A percentile compares a stretch with the other conserved stretches of the same genome.
phyloP scores from a whole-genome alignment of 2,113 vertebrate genomes.

The Protomyctophum bolini region DNA sequence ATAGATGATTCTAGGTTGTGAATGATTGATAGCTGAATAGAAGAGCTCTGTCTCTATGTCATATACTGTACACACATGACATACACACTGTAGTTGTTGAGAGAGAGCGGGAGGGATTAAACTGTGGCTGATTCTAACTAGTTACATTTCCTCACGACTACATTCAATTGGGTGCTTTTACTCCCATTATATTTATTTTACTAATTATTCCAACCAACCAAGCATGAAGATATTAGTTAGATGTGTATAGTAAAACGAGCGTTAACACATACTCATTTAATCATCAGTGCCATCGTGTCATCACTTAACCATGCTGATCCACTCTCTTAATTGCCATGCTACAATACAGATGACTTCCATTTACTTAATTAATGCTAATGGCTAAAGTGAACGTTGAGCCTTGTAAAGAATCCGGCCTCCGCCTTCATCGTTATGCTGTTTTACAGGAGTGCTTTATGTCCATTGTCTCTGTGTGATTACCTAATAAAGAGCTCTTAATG shows the following conservation, averaged over 20 bases:
- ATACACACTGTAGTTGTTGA: neutral
- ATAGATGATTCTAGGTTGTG: constrained; percentile 26
- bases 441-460: constrained; percentile 64
- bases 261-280: neutral
- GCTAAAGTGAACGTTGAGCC: constrained; percentile 15
- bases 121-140: too few species aligned
- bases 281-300: neutral
- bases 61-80: neutral
- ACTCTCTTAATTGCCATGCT: constrained; percentile 51
- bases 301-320: constrained; percentile 29
- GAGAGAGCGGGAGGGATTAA: too few species aligned
- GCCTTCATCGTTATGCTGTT: constrained; percentile 58
- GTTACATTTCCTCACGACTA: too few species aligned
- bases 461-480: constrained; percentile 69
- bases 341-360: constrained; percentile 43
- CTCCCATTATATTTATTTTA: too few species aligned
- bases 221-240: too few species aligned
- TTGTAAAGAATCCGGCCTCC: constrained; percentile 39
- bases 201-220: too few species aligned
- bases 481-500: constrained; percentile 78
- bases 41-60: constrained; percentile 5
- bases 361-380: constrained; percentile 67
- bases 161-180: too few species aligned
- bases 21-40: constrained; percentile 58
- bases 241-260: too few species aligned